Evolutionary conservation across 2,888 invertebrate species (phyloP), one percentile per base, ranked within the genome.

Genomic region (Oeneis ivallda): DNA sequence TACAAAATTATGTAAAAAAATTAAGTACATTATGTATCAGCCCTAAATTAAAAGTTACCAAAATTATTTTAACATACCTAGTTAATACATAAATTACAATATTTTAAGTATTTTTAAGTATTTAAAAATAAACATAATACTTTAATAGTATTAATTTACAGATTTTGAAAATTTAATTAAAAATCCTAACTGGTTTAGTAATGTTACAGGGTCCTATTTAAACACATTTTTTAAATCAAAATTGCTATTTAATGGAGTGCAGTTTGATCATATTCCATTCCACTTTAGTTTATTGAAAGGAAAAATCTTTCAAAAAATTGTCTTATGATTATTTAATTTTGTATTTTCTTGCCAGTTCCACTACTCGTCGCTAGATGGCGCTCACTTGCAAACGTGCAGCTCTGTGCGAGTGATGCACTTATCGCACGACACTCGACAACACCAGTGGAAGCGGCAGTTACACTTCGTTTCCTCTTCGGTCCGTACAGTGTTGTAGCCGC

Each of bases 381-480:
- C 17, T 72, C 68, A 97, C 92, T 97, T 97, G 93, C 97, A 97
- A 65, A 96, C 95, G 82, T 97, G 95, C 62, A 95, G 93, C 80
- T 98, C 96, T 67, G 95, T 93, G 79, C 93, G 94, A 74, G 93
- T 93, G 76, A 95, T 93, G 89, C 98, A 98, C 62, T 95, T 96
- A 88, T 97, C 96, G 90, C 98, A 98, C 81, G 96, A 94, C 69
- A 98, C 98, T 80, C 95, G 94, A 91, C 98, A 98, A 92, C 98
- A 99, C 98, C 98, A 98, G 84, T 97, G 96, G 89, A 98, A 98
- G 85, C 96, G 96, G 92, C 98, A 98, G 79, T 97, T 95, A 86
- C 98, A 98, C 71, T 98, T 93, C 79, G 96, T 96, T 72, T 94
- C 94, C 64, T 95, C 92, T 52, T 94, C 94, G 67, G 95, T 94